A percentile compares a stretch with the other conserved stretches of the same genome.
Conservation (phyloP, 2,888 invertebrate species). For the Anarsia innoxiella region DNA sequence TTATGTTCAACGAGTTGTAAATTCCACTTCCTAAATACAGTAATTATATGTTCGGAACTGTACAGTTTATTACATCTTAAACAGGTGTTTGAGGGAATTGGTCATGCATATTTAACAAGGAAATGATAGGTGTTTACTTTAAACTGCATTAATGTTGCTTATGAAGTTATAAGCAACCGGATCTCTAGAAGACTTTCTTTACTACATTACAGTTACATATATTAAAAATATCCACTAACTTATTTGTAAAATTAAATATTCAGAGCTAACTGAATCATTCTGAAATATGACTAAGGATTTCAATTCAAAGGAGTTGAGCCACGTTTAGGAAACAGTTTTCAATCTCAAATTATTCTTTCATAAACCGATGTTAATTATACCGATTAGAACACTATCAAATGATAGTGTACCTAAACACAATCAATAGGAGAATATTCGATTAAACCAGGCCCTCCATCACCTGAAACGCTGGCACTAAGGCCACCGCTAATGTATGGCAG, state of each 20-base stretch:
- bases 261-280: too few species aligned
- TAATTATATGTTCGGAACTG: slow-evolving; percentile 18
- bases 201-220: background rate
- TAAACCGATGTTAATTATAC: too few species aligned
- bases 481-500: slow-evolving; percentile 29
- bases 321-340: too few species aligned
- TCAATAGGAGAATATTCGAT: too few species aligned
- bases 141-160: too few species aligned
- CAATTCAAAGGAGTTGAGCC: too few species aligned
- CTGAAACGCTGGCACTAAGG: slow-evolving; percentile 11
- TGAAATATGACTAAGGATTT: too few species aligned
- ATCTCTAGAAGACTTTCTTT: background rate
- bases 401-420: too few species aligned
- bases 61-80: slow-evolving; percentile 8
- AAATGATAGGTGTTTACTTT: too few species aligned
- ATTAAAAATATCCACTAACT: background rate
- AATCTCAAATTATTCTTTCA: too few species aligned
- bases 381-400: too few species aligned
- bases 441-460: slow-evolving; percentile 9
- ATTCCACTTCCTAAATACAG: slow-evolving; percentile 29
- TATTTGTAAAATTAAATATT: background rate
- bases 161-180: background rate
- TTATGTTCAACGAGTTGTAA: slow-evolving; percentile 16
- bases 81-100: slow-evolving; percentile 8
- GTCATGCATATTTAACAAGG: slow-evolving; percentile 1